Evolutionary conservation across 1,140 invertebrate genomes (phyloP).

Genomic region (Globodera rostochiensis): DNA sequence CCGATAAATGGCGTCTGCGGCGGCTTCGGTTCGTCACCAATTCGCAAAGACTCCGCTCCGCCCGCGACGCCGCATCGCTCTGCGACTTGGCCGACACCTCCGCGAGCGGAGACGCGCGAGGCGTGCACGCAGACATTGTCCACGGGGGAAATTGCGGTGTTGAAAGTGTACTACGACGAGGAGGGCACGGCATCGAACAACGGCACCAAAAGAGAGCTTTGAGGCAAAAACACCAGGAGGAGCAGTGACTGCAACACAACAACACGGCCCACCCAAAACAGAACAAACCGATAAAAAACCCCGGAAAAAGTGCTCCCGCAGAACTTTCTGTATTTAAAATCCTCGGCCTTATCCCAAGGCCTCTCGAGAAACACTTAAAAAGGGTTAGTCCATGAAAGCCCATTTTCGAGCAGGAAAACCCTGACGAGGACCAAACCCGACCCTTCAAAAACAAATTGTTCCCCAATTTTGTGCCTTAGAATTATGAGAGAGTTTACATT

Average conservation of each 20-base stretch:
- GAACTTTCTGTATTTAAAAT: not conserved
- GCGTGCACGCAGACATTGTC: constrained; percentile 61
- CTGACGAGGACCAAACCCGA: not conserved
- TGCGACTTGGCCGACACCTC: constrained; percentile 2
- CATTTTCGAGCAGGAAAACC: not conserved
- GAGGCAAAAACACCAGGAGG: constrained; percentile 2
- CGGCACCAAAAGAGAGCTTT: not conserved
- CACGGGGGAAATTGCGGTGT: constrained; percentile 63
- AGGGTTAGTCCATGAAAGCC: not conserved
- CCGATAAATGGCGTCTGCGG: constrained; percentile 27
- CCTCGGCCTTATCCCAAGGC: not conserved
- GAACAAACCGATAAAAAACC: not conserved
- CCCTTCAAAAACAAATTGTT: not conserved
- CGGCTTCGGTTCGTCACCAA: constrained; percentile 26
- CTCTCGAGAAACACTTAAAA: constrained; percentile 3
- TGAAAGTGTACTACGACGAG: constrained; percentile 62
- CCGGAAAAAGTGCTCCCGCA: no score
- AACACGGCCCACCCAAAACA: not conserved
- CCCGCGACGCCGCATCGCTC: constrained; percentile 30
- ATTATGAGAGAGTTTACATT: not conserved
- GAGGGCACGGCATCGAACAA: constrained; percentile 16
- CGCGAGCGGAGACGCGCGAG: constrained; percentile 50
- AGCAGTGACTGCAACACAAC: not conserved
- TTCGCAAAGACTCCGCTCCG: constrained; percentile 36
- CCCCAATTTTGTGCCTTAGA: not conserved